Conservation (phyloP, 37 sponge, comb jelly and placozoan species). For the Beroe forskalii region DNA sequence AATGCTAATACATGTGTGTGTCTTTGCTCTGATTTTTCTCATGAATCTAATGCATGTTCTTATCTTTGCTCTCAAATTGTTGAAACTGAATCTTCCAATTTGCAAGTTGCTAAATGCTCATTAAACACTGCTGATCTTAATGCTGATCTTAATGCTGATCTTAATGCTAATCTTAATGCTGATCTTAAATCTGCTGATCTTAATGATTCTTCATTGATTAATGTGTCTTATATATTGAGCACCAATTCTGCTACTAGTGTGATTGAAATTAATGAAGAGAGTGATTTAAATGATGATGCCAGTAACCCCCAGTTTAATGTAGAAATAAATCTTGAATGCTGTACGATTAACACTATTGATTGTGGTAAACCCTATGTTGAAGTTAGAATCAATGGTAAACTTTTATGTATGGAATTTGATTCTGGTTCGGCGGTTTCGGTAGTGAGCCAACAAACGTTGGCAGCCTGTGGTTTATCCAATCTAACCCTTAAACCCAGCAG, state of each 20-base stretch:
- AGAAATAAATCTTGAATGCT: neutral
- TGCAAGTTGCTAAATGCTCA: neutral
- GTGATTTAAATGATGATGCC: neutral
- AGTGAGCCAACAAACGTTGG: neutral
- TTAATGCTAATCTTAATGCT: too few relatives aligned
- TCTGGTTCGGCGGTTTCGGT: constrained; percentile 23
- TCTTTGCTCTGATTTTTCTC: too few relatives aligned
- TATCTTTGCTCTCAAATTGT: neutral
- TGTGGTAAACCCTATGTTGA: constrained; percentile 9
- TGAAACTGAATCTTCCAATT: neutral
- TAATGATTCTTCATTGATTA: too few relatives aligned
- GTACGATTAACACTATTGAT: neutral
- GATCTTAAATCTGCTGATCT: neutral
- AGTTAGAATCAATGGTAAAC: constrained; percentile 19
- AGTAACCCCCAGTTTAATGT: neutral
- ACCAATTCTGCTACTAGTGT: neutral
- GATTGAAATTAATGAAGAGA: neutral
- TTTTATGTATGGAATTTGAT: too few relatives aligned
- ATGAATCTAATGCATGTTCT: too few relatives aligned
- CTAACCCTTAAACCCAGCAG: constrained; percentile 6
- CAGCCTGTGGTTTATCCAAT: neutral
- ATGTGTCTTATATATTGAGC: too few relatives aligned
- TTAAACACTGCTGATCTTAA: neutral
- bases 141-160: too few relatives aligned
- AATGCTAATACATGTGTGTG: neutral